Base-by-base conservation (phyloP, 2,888 invertebrate species). In the Meiosimyza platycephala region DNA sequence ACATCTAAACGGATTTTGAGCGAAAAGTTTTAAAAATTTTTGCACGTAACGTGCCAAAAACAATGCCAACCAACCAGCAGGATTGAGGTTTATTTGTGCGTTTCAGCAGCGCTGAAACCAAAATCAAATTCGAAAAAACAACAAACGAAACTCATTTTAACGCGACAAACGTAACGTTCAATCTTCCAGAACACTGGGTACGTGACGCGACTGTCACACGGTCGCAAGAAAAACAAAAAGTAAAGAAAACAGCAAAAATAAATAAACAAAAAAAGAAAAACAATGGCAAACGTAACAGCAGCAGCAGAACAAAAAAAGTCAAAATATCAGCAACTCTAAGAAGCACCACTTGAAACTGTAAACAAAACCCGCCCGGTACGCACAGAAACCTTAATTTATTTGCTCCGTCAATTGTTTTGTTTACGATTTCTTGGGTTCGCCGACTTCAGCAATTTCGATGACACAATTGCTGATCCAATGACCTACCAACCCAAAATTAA, bases 121-220 rank as follows among this genome's bases (percentile, higher is more conserved):
- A n/a, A 22, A 47, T 66, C 55, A 66, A 52, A 54, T 40, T 33
- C 66, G 11, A 72, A 4, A 47, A 60, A 62, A n/a, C 13, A 60
- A 65, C 69, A 52, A 72, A 12, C 62, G 80, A 84, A 83, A 79
- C 81, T 83, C 80, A 84, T 84, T 84, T 82, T 80, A 80, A 83
- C 80, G 80, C 85, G 81, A 83, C 83, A 83, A 84, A 84, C 84
- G 83, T 83, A 84, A 81, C 82, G 83, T 83, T 84, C 84, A 84
- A 84, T 84, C 85, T 84, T 84, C 81, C 81, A 84, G 84, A 84
- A 84, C 84, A 80, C 80, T 80, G 79, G 78, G 79, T 81, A 84
- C 84, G 84, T 84, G 84, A 83, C 81, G 79, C 80, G 84, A 83
- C 82, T 84, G 59, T 69, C 68, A 60, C 59, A 33, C 22, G 40